phyloP scores from a whole-genome alignment of 2,797 vertebrate species.

The Heterohyrax brucei region DNA sequence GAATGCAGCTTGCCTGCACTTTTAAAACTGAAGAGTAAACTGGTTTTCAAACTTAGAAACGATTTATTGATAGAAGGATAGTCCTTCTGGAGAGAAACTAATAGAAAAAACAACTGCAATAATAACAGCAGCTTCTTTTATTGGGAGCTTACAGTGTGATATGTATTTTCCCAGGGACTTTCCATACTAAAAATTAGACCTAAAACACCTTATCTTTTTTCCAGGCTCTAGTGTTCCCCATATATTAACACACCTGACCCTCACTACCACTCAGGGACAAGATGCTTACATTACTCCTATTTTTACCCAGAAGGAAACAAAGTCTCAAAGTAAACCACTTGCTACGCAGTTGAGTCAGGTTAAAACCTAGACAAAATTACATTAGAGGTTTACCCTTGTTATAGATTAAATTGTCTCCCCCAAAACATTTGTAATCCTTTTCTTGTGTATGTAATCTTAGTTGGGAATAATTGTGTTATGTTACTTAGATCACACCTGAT shows the following conservation, averaged over 20 bases:
- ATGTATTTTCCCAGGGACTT: not conserved
- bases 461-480: not conserved
- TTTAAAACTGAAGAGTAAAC: constrained; percentile 16
- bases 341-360: constrained; percentile 1
- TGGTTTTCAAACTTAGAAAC: constrained; percentile 41
- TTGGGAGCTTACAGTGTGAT: not conserved
- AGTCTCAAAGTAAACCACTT: constrained; percentile 49
- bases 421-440: not conserved
- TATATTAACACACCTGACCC: constrained; percentile 63
- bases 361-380: not conserved
- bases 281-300: constrained; percentile 22
- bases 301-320: constrained; percentile 46
- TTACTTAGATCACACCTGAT: not conserved
- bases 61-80: constrained; percentile 11
- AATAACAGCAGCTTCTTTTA: constrained; percentile 27
- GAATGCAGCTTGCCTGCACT: not conserved
- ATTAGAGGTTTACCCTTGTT: not conserved
- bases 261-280: constrained; percentile 14
- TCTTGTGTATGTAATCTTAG: not conserved
- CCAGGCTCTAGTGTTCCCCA: not conserved
- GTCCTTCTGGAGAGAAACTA: constrained; percentile 12
- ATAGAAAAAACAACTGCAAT: not conserved
- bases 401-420: not conserved
- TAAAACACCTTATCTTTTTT: constrained; percentile 21
- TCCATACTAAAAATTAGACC: constrained; percentile 35